phyloP scores from a whole-genome alignment of 2,888 invertebrate genomes.

The Scaeva pyrastri region DNA sequence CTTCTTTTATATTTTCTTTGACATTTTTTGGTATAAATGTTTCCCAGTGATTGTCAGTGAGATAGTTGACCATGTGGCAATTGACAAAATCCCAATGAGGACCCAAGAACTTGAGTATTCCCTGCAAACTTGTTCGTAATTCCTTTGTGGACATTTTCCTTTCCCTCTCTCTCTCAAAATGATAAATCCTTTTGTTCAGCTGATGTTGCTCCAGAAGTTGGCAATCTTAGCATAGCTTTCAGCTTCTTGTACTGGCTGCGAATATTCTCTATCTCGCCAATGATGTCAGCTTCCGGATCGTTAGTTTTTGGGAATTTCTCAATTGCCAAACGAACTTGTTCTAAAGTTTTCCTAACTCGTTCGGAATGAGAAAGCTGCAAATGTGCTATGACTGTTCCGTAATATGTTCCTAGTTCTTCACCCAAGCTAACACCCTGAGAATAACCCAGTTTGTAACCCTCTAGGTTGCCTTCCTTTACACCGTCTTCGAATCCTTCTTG shows the following conservation, averaged over 20 bases:
- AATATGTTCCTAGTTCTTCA: slow-evolving; percentile 90
- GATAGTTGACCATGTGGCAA: slow-evolving; percentile 91
- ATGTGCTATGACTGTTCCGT: slow-evolving; percentile 86
- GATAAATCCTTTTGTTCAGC: slow-evolving; percentile 78
- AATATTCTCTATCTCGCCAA: slow-evolving; percentile 87
- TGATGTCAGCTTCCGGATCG: slow-evolving; percentile 87
- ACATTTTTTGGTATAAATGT: slow-evolving; percentile 86
- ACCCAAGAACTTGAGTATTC: slow-evolving; percentile 85
- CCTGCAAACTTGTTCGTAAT: slow-evolving; percentile 83
- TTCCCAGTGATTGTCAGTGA: slow-evolving; percentile 88
- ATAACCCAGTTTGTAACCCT: slow-evolving; percentile 89
- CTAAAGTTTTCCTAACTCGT: slow-evolving; percentile 85
- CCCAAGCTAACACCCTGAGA: slow-evolving; percentile 91
- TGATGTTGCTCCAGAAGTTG: slow-evolving; percentile 39
- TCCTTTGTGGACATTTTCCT: slow-evolving; percentile 40
- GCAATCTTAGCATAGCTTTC: slow-evolving; percentile 86
- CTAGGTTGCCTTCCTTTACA: slow-evolving; percentile 85
- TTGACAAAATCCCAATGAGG: slow-evolving; percentile 88
- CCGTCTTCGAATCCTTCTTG: slow-evolving; percentile 89
- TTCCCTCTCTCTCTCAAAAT: slow-evolving; percentile 74
- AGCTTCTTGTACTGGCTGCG: slow-evolving; percentile 89
- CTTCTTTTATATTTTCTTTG: slow-evolving; percentile 84
- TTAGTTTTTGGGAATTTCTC: slow-evolving; percentile 88
- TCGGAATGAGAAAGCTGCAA: slow-evolving; percentile 84
- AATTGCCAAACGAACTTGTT: slow-evolving; percentile 86